Evolutionary conservation across 2,113 vertebrate genomes (phyloP), one percentile per base, ranked within the genome.

Genomic region (Spea multiplicata): DNA sequence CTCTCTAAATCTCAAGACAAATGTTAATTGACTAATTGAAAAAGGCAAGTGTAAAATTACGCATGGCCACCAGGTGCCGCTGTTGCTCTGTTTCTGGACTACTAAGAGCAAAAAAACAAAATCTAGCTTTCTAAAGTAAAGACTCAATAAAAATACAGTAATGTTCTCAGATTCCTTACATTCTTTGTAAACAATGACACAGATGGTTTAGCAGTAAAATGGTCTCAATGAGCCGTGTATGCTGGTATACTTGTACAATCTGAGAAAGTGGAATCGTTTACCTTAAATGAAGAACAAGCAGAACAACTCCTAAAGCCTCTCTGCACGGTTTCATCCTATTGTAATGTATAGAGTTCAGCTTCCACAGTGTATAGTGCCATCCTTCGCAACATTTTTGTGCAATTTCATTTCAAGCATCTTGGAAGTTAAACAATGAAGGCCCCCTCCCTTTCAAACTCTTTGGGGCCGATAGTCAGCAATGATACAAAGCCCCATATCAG

Each of bases 161-260:
- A 16, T 45, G 46, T 44, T 71, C 76, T 71, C 12, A 57, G 76
- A 71, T 78, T 77, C 75, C 13, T 45, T 62, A 44, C 76, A 71
- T 78, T 71, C 67, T 71, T 66, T 53, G 59, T 72, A 78, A 78
- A 78, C 76, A 78, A 71, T 71, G 76, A 78, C 48, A 78, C 76
- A 78, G 76, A 71, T 78, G 76, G 59, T 78, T 78, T 71, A 78
- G 57, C 76, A 52, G 69, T 64, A 65, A 55, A 71, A 78, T 78
- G 76, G 30, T 78, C 68, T 71, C 69, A 78, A 78, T 78, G 76
- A 78, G 76, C 68, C 68, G 48, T 69, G 8, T n/a, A 69, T 30
- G 74, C 74, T 68, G 66, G 44, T n/a, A 44, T 61, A 50, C 67
- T 47, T 30, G 14, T 50, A 45, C 67, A 30, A 6, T 30, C 4